Base-by-base conservation (phyloP, 2,113 vertebrate genomes). In the Corythornis vintsioides region DNA sequence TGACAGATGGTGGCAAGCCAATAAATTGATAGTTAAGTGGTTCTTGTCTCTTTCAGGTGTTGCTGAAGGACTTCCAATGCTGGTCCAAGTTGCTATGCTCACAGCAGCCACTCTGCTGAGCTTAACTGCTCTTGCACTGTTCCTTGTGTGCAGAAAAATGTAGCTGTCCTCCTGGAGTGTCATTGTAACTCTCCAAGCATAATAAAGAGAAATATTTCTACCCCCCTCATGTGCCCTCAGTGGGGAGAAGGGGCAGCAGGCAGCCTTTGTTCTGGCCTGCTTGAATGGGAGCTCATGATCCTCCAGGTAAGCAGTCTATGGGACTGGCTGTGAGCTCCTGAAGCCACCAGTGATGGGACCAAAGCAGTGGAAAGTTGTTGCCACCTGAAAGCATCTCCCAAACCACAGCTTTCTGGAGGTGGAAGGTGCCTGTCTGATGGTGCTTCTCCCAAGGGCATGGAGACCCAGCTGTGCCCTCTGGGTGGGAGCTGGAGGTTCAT, bases 131-230 rank as follows among this genome's bases (percentile, higher is more conserved):
- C 72, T 96, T 17, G 94, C n/a, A 2, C 21, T 93, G 17, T 72
- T 89, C 24, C 43, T 86, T 10, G 38, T 3, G 5, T 59, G 69
- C 50, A 80, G 70, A 40, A 86, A 71, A 71, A 21, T 0, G 15
- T 5, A 67, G 52, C 18, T 52, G 10, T 9, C 43, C 50, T 64
- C 57, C 18, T 28, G 35, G 48, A 22, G 45, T 18, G 31, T 57
- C 33, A 0, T 1, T 89, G 81, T 89, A 83, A 80, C 55, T 56
- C 8, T 16, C 11, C 8, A 26, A 4, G 5, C 6, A 15, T 21
- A 95, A 93, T 95, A 95, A 95, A 91, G 20, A 57, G 15, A 43
- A 28, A 13, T 6, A 7, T 7, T 59, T 75, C 40, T 50, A 42
- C 70, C 18, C 2, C 45, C 31, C 3, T 4, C 9, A 22, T 24